These are phyloP conservation scores for Hiodon alosoides DNA, from an alignment of 2,113 vertebrate genomes.

Conservation along the genomic window DNA sequence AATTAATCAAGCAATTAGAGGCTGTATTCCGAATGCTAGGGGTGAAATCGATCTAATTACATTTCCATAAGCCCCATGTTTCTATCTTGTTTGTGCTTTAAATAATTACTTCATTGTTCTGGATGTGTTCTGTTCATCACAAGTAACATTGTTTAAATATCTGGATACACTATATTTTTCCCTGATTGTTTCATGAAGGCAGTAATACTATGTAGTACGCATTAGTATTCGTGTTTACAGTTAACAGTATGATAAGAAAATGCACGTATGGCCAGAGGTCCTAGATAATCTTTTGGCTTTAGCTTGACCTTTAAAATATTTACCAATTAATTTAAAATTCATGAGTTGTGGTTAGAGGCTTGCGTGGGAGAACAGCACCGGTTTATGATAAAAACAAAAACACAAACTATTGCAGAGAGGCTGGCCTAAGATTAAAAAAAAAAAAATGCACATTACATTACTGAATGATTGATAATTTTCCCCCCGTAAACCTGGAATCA, in stretches of 20 bases:
- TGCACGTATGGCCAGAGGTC: not conserved
- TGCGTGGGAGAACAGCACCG: not conserved
- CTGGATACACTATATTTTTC: not conserved
- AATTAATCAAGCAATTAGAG: constrained; percentile 18
- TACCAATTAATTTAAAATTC: not conserved
- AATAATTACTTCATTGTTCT: not conserved
- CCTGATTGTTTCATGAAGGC: not conserved
- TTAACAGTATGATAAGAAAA: not conserved
- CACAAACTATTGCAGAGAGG: no score
- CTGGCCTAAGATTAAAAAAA: no score
- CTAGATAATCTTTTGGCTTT: not conserved
- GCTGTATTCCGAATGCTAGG: not conserved
- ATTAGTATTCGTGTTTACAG: not conserved
- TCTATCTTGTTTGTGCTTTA: not conserved
- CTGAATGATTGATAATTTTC: no score
- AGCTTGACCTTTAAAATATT: not conserved
- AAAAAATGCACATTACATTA: no score
- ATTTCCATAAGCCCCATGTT: not conserved
- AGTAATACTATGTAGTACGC: not conserved
- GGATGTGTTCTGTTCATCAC: not conserved
- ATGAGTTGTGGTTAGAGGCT: not conserved
- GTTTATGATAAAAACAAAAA: not conserved
- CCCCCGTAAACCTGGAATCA: no score
- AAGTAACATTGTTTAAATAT: constrained; percentile 1
- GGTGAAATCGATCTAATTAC: not conserved